Conservation (phyloP, 2,797 vertebrate genomes). For the Sebastes paucispinis region DNA sequence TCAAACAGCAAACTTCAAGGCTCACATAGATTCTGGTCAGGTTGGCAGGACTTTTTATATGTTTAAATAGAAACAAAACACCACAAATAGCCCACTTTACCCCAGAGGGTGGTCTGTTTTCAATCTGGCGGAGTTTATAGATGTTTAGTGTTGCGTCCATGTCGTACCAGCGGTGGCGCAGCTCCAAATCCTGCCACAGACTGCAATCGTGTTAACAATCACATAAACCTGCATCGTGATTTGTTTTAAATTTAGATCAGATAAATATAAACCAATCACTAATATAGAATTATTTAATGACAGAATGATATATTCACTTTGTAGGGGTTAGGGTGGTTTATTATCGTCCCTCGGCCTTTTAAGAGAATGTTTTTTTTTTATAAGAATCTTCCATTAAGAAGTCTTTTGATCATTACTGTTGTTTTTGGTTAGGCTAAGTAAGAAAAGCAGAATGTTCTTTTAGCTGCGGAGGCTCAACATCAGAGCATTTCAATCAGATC, state of each 20-base stretch:
- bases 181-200: background rate
- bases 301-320: slow-evolving; percentile 28
- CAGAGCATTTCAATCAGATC: slow-evolving; percentile 63
- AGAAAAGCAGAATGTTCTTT: slow-evolving; percentile 54
- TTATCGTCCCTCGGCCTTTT: slow-evolving; percentile 25
- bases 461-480: slow-evolving; percentile 60
- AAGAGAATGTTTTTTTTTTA: slow-evolving; percentile 19
- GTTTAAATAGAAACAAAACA: slow-evolving; percentile 51
- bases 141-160: slow-evolving; percentile 33
- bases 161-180: background rate
- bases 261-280: slow-evolving; percentile 23
- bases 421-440: slow-evolving; percentile 63
- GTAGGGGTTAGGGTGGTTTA: slow-evolving; percentile 28
- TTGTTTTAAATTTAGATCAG: slow-evolving; percentile 33
- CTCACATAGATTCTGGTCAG: slow-evolving; percentile 33
- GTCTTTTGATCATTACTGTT: slow-evolving; percentile 64
- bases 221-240: slow-evolving; percentile 25
- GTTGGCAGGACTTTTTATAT: slow-evolving; percentile 25
- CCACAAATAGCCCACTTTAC: slow-evolving; percentile 34
- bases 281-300: slow-evolving; percentile 5
- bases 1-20: slow-evolving; percentile 3
- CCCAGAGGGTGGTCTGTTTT: slow-evolving; percentile 47
- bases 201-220: slow-evolving; percentile 25
- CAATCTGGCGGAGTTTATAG: slow-evolving; percentile 34
- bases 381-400: slow-evolving; percentile 39